Evolutionary conservation across 2,113 vertebrate species (phyloP).

Genomic region (Leucosticte australis): DNA sequence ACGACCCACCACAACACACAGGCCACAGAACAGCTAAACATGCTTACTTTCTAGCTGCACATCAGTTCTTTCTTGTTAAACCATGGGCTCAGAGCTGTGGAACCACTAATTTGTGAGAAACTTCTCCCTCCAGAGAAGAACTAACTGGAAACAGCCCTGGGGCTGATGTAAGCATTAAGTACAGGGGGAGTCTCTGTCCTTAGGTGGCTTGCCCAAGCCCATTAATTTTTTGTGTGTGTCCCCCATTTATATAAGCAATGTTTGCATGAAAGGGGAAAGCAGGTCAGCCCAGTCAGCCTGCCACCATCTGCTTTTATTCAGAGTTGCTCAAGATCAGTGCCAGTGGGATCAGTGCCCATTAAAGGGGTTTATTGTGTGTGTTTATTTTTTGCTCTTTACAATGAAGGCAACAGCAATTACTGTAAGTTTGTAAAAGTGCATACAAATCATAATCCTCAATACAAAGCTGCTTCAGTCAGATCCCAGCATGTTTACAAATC

Average conservation of each 20-base stretch:
- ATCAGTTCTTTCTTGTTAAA: slow-evolving; percentile 28
- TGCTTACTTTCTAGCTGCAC: background rate
- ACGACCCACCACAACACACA: background rate
- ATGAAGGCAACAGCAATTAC: slow-evolving; percentile 65
- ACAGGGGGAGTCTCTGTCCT: slow-evolving; percentile 59
- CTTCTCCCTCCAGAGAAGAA: slow-evolving; percentile 35
- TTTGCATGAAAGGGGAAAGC: slow-evolving; percentile 63
- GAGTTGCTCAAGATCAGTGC: slow-evolving; percentile 52
- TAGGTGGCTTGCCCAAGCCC: slow-evolving; percentile 49
- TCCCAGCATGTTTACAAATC: background rate
- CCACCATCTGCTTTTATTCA: slow-evolving; percentile 69
- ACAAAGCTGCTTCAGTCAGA: slow-evolving; percentile 56
- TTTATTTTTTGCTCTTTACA: slow-evolving; percentile 62
- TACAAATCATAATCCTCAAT: slow-evolving; percentile 23
- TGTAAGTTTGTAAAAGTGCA: slow-evolving; percentile 56
- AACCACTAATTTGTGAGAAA: slow-evolving; percentile 61
- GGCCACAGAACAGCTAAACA: background rate
- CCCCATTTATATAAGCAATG: slow-evolving; percentile 54
- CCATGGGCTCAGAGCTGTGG: slow-evolving; percentile 32
- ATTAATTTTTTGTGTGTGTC: slow-evolving; percentile 53
- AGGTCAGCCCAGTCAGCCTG: slow-evolving; percentile 55
- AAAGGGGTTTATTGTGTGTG: slow-evolving; percentile 40
- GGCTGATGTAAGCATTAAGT: slow-evolving; percentile 56
- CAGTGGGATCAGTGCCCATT: slow-evolving; percentile 60
- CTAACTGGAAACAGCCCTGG: slow-evolving; percentile 41